Evolutionary conservation across 2,113 vertebrate genomes (phyloP).

Genomic region (Eurypyga helias): DNA sequence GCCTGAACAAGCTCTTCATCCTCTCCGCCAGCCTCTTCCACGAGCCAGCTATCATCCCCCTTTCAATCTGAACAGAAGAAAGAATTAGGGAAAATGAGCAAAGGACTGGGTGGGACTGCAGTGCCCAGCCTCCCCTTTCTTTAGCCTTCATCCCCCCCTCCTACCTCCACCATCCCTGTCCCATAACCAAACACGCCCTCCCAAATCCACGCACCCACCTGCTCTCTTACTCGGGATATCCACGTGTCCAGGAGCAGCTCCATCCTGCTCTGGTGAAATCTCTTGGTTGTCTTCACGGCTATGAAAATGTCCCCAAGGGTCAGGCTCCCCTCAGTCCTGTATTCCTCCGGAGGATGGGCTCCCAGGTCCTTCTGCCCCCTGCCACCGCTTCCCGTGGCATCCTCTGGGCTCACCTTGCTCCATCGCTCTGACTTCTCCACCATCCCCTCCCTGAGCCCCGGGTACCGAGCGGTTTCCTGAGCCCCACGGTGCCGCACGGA

Average conservation of each 20-base stretch:
- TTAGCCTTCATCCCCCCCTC: background rate
- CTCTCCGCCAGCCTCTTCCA: background rate
- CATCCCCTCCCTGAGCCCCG: background rate
- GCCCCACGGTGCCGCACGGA: slow-evolving; percentile 14
- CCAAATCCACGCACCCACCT: slow-evolving; percentile 70
- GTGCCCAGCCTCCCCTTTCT: background rate
- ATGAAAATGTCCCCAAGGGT: slow-evolving; percentile 84
- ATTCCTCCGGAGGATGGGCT: rapidly evolving
- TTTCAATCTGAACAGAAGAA: background rate
- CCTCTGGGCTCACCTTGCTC: background rate
- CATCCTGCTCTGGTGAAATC: slow-evolving; percentile 87
- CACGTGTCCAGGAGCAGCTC: slow-evolving; percentile 89
- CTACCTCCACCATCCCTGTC: rapidly evolving
- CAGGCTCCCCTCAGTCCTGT: background rate
- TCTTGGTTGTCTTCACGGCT: slow-evolving; percentile 88
- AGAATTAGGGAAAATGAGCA: background rate
- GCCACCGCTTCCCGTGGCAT: background rate
- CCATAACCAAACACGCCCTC: background rate
- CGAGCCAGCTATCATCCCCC: background rate
- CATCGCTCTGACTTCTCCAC: background rate
- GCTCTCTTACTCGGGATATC: slow-evolving; percentile 86
- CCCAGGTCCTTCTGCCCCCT: background rate
- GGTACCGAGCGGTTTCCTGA: background rate
- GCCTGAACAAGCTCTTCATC: background rate
- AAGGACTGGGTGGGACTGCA: background rate